Evolutionary conservation across 2,797 vertebrate genomes (phyloP).

Genomic region (Petrocephalus schoutedeni): DNA sequence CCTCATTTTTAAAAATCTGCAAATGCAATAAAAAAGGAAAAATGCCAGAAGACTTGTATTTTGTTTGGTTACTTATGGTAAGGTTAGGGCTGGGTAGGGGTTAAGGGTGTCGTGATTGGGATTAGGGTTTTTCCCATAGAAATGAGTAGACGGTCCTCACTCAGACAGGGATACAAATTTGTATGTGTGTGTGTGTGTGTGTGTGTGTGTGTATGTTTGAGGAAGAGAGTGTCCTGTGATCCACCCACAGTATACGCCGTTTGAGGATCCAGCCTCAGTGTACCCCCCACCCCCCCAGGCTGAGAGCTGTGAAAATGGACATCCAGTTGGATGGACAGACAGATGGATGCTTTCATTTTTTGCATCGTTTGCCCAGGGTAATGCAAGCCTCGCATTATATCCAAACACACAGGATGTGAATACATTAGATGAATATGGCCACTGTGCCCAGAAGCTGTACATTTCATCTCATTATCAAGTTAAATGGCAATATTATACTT

Average conservation of each 20-base stretch:
- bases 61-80: no score
- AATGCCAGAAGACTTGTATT: no score
- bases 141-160: no score
- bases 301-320: neutral
- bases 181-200: neutral
- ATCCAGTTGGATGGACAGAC: neutral
- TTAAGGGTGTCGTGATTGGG: no score
- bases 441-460: neutral
- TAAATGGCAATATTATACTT: neutral
- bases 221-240: neutral
- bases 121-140: no score
- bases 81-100: no score
- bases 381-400: neutral
- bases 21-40: neutral
- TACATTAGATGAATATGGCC: neutral
- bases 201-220: neutral
- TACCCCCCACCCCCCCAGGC: neutral
- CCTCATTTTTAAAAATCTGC: neutral
- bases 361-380: neutral
- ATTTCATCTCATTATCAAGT: constrained; percentile 15
- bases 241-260: neutral
- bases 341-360: neutral
- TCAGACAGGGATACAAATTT: no score
- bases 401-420: neutral
- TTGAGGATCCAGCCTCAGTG: neutral